Base-by-base conservation (phyloP, 2,113 vertebrate species). In the Mungos mungo region DNA sequence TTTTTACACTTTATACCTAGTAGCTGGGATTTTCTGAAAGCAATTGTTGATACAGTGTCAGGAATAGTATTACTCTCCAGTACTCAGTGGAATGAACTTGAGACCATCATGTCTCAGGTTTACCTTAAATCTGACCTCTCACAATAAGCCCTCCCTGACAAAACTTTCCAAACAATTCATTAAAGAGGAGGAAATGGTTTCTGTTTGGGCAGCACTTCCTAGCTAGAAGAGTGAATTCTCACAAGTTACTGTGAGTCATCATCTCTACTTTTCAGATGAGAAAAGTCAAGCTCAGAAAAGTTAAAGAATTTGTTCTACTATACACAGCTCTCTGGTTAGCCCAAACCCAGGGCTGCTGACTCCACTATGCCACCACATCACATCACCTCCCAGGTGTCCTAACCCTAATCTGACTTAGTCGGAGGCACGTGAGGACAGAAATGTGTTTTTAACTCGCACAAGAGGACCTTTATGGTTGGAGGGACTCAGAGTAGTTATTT, bases 1-100 rank as follows among this genome's bases (percentile, higher is more conserved):
- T 69, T 66, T 92, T 81, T 50, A 41, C 0, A 68, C 21, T 71
- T 81, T 86, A 63, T 92, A 8, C 6, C n/a, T 54, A 38, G 85
- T 65, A 87, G 23, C 50, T 93, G 88, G 15, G 18, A 71, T 95
- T 85, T 71, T 90, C 31, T 74, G 31, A 47, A 85, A 57, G 27
- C 4, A 74, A 50, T 41, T 63, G 3, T 76, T 90, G 29, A 52
- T 74, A 79, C 5, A 88, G 4, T 84, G 41, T 84, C n/a, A 83
- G 1, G 72, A 97, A 76, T 79, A 83, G 35, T 63, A 50, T 79
- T n/a, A 93, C 4, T 95, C 76, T 96, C 31, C 79, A 84, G 33
- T 93, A 83, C 77, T 83, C 12, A 74, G 11, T 25, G 91, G 23
- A 2, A 66, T 72, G 29, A 79, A 72, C 9, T 77, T 90, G 35